These are phyloP conservation scores for Peribatodes rhomboidaria DNA, from an alignment of 2,888 invertebrate genomes.

Conservation along the genomic window DNA sequence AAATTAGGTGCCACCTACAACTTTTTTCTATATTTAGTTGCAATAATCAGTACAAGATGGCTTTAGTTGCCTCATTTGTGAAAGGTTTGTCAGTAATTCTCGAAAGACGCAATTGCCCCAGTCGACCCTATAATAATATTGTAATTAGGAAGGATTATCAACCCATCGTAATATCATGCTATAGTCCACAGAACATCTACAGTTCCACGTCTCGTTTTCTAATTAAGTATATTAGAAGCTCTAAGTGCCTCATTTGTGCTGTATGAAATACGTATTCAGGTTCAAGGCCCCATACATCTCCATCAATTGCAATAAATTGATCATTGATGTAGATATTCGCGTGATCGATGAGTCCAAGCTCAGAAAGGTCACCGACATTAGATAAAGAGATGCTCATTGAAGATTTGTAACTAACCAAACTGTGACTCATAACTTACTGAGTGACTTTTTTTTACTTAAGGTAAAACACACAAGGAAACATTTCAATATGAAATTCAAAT, in stretches of 20 bases:
- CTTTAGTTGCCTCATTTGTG: too few species aligned
- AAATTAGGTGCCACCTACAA: too few species aligned
- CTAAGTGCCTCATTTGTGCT: not conserved
- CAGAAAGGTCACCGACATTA: conserved; percentile 36
- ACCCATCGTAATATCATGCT: too few species aligned
- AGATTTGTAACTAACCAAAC: conserved; percentile 18
- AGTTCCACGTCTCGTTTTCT: not conserved
- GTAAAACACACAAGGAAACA: too few species aligned
- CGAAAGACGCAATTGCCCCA: too few species aligned
- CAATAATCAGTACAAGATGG: too few species aligned
- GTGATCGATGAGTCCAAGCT: conserved; percentile 27
- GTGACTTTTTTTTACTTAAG: too few species aligned
- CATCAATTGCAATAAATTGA: conserved; percentile 8
- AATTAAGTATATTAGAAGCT: not conserved
- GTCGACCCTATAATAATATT: too few species aligned
- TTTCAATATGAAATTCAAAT: too few species aligned
- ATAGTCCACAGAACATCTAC: not conserved
- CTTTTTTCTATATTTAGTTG: too few species aligned
- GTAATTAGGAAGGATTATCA: too few species aligned
- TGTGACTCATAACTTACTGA: conserved; percentile 23
- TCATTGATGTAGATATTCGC: conserved; percentile 13
- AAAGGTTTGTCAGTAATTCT: too few species aligned
- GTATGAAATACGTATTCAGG: conserved; percentile 12
- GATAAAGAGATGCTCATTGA: conserved; percentile 26
- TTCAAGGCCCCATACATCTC: conserved; percentile 26